phyloP scores from a whole-genome alignment of 1,140 invertebrate species.

The Euwallacea similis region DNA sequence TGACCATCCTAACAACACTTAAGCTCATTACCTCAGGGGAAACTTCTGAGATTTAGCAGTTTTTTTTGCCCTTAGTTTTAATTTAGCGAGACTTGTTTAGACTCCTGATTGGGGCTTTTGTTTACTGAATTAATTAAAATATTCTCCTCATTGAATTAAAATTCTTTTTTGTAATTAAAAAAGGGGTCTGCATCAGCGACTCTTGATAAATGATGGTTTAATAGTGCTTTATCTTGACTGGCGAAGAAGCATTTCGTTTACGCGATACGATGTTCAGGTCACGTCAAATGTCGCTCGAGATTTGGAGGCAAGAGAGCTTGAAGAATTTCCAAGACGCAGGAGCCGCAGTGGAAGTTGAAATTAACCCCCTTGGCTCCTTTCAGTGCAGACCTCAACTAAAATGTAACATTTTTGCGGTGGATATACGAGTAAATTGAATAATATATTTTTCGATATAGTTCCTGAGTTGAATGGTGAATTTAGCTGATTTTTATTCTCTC shows the following conservation, averaged over 20 bases:
- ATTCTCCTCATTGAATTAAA: not conserved
- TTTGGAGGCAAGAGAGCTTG: conserved; percentile 16
- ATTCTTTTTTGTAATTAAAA: conserved; percentile 2
- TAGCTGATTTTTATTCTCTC: no score
- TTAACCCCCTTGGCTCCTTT: conserved; percentile 25
- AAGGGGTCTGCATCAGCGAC: not conserved
- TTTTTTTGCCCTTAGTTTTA: conserved; percentile 26
- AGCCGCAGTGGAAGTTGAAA: conserved; percentile 19
- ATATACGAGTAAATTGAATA: conserved; percentile 32
- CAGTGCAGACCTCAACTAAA: conserved; percentile 29
- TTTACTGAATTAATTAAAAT: conserved; percentile 30
- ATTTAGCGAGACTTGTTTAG: conserved; percentile 28
- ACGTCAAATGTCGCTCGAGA: conserved; percentile 23
- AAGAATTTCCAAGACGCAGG: conserved; percentile 18
- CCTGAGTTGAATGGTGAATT: conserved; percentile 16
- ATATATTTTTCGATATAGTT: conserved; percentile 26
- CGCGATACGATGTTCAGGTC: conserved; percentile 21
- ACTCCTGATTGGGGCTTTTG: conserved; percentile 17
- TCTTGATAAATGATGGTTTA: no score
- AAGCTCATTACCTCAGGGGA: conserved; percentile 39
- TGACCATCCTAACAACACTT: conserved; percentile 41
- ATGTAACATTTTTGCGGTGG: conserved; percentile 22
- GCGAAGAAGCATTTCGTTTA: not conserved
- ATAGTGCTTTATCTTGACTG: no score
- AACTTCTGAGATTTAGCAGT: conserved; percentile 34